Percentiles rank a stretch among this genome's conserved stretches.
Evolutionary conservation across 2,888 invertebrate species (phyloP).

Genomic region (Dicranocentrus wangi): DNA sequence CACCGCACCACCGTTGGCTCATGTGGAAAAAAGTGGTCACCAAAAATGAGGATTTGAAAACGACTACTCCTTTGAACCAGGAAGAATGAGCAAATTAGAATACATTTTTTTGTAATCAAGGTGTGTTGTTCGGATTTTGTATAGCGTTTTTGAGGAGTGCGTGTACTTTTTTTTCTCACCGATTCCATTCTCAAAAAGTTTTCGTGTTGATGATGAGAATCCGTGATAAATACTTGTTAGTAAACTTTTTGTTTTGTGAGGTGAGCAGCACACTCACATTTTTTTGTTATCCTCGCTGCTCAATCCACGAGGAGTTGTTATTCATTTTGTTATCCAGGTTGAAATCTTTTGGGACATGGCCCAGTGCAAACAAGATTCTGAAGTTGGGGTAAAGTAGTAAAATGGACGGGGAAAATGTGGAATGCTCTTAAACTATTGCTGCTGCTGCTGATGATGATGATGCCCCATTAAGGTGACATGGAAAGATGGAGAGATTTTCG

Average conservation of each 20-base stretch:
- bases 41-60: background rate
- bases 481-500: no score
- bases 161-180: slow-evolving; percentile 6
- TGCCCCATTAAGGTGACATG: slow-evolving; percentile 25
- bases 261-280: no score
- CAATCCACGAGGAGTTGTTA: background rate
- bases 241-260: background rate
- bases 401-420: background rate
- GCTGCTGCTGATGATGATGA: no score
- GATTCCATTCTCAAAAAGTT: background rate
- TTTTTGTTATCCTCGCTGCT: no score
- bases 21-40: slow-evolving; percentile 1
- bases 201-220: slow-evolving; percentile 44
- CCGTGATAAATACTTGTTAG: slow-evolving; percentile 63
- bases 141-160: background rate
- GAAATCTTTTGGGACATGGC: slow-evolving; percentile 62
- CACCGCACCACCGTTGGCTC: no score
- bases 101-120: slow-evolving; percentile 50
- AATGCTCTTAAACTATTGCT: background rate
- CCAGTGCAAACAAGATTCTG: slow-evolving; percentile 31
- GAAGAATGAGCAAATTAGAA: slow-evolving; percentile 55
- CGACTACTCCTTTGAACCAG: slow-evolving; percentile 48
- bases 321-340: slow-evolving; percentile 42
- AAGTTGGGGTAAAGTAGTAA: no score
- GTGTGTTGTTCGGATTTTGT: slow-evolving; percentile 39